Conservation (phyloP, 2,797 vertebrate genomes). For the Manis pentadactyla region DNA sequence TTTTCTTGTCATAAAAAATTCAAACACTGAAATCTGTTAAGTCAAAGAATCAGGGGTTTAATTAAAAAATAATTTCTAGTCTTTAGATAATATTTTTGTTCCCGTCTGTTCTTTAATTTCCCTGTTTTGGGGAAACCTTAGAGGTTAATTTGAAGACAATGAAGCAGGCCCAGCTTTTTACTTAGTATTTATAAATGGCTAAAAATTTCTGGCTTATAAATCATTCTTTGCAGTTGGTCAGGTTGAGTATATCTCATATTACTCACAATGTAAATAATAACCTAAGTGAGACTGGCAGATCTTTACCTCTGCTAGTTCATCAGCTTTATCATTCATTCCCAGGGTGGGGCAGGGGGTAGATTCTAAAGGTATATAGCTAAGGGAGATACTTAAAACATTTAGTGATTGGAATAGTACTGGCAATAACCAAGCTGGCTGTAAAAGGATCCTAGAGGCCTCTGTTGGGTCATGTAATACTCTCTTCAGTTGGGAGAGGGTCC, state of each 20-base stretch:
- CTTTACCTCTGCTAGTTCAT: background rate
- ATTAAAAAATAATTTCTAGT: background rate
- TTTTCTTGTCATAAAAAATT: slow-evolving; percentile 48
- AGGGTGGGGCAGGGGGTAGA: background rate
- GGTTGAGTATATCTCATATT: background rate
- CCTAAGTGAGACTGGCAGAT: background rate
- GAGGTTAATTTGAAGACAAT: slow-evolving; percentile 18
- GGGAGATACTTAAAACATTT: background rate
- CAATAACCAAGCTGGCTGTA: background rate
- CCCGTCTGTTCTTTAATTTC: background rate
- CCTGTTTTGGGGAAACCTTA: background rate
- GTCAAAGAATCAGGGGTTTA: background rate
- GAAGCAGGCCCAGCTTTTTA: background rate
- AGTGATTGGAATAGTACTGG: background rate
- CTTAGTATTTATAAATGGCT: slow-evolving; percentile 4
- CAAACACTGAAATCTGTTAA: background rate
- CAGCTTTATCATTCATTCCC: background rate
- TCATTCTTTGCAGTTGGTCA: background rate
- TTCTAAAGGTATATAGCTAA: background rate
- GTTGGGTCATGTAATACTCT: background rate
- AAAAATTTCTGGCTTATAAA: background rate
- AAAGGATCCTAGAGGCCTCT: background rate
- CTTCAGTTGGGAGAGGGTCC: background rate
- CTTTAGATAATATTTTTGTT: background rate
- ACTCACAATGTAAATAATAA: background rate